Conservation (phyloP, 2,888 invertebrate genomes). For the Galerucella nymphaeae region DNA sequence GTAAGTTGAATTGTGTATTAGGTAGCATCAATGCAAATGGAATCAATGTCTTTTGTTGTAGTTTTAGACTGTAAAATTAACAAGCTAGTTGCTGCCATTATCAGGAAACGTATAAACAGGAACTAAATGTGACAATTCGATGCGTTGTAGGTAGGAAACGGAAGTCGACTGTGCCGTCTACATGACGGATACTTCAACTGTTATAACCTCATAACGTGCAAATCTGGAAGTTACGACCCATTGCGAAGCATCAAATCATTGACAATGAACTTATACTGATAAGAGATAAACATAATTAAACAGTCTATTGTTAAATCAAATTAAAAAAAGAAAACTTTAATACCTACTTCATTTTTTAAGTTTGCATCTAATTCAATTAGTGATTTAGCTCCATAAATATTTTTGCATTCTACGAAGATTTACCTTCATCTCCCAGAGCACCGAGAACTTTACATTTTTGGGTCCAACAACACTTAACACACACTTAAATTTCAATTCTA, state of each 20-base stretch:
- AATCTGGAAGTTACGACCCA: constrained; percentile 20
- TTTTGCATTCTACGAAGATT: no score
- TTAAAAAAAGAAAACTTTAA: no score
- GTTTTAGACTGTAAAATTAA: constrained; percentile 10
- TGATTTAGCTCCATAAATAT: no score
- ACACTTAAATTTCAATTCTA: no score
- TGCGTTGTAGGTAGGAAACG: constrained; percentile 31
- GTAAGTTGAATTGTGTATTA: no score
- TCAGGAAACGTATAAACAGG: constrained; percentile 16
- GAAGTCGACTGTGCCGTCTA: constrained; percentile 24
- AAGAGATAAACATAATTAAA: background rate
- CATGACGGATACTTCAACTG: constrained; percentile 31
- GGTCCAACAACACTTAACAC: no score
- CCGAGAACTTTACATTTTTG: no score
- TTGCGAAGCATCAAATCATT: background rate
- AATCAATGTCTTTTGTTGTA: background rate
- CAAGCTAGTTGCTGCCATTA: constrained; percentile 8
- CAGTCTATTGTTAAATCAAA: no score
- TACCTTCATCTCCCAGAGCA: no score
- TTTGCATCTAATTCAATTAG: no score
- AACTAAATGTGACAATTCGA: constrained; percentile 11
- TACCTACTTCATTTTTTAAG: no score
- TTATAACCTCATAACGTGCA: constrained; percentile 21
- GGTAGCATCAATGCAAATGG: background rate
- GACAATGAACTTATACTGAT: background rate